Conservation (phyloP, 30 jellyfish, hydroid and myxozoan genomes). For the Aurelia aurita region DNA sequence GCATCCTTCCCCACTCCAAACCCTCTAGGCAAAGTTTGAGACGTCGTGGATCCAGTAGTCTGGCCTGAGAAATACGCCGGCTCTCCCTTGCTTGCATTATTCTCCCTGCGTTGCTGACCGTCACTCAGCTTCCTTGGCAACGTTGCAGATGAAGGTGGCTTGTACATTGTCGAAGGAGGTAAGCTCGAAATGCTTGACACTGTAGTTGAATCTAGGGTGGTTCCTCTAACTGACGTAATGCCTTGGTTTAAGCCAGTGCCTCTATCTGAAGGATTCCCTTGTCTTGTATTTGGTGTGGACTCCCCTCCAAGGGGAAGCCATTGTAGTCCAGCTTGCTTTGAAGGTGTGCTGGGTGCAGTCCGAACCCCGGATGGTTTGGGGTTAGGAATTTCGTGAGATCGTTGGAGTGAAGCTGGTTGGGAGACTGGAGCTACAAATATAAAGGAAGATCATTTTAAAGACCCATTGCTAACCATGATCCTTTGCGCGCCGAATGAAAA, state of each 20-base stretch:
- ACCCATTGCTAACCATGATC: too few relatives aligned
- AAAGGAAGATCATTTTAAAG: too few relatives aligned
- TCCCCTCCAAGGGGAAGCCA: constrained; percentile 57
- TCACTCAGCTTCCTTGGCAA: constrained; percentile 16
- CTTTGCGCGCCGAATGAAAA: too few relatives aligned
- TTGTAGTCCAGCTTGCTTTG: constrained; percentile 61
- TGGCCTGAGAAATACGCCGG: constrained; percentile 42
- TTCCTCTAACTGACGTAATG: too few relatives aligned
- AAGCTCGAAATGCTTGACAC: too few relatives aligned
- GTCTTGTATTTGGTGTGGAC: too few relatives aligned
- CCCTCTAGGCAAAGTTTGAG: constrained; percentile 41
- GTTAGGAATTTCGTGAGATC: constrained; percentile 21
- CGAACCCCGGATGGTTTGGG: constrained; percentile 27
- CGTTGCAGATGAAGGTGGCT: constrained; percentile 30
- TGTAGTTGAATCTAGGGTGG: too few relatives aligned
- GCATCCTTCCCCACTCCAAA: constrained; percentile 35
- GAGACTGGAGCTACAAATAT: too few relatives aligned
- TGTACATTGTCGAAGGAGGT: constrained; percentile 11
- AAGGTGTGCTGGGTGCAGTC: constrained; percentile 49
- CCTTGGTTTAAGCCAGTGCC: too few relatives aligned
- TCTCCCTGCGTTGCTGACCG: background rate
- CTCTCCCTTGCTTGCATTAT: background rate
- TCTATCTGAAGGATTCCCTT: too few relatives aligned
- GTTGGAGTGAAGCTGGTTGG: constrained; percentile 12
- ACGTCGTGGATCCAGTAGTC: constrained; percentile 24